phyloP scores from a whole-genome alignment of 2,113 vertebrate species.

The Pelobates fuscus region DNA sequence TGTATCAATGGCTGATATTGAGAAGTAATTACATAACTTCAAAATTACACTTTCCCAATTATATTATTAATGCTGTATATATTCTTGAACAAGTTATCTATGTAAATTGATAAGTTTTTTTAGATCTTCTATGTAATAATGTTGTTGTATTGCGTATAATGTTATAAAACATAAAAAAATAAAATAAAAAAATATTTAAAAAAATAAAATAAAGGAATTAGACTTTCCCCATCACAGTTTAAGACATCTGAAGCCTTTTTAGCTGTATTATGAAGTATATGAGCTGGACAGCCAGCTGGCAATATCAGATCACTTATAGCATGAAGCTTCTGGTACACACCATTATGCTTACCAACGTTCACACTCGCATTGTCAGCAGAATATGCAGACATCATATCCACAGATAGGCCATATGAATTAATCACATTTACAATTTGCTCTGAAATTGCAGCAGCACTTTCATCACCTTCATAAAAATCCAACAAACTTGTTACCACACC shows the following conservation, averaged over 20 bases:
- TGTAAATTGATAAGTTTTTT: too few species aligned
- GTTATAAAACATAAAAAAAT: too few species aligned
- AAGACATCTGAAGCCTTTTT: slow-evolving; percentile 1
- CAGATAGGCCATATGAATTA: neutral
- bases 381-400: slow-evolving; percentile 7
- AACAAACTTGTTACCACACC: neutral
- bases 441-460: neutral
- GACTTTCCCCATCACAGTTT: neutral
- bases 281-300: neutral
- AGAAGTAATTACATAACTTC: slow-evolving; percentile 10
- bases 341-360: slow-evolving; percentile 9
- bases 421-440: neutral
- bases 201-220: too few species aligned
- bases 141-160: too few species aligned
- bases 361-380: slow-evolving; percentile 8
- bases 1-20: slow-evolving; percentile 6
- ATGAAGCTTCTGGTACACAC: neutral
- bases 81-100: too few species aligned
- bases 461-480: neutral
- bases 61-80: too few species aligned
- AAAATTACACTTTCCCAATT: too few species aligned
- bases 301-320: neutral
- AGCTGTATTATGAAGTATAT: neutral
- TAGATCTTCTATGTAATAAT: too few species aligned
- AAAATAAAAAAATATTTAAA: too few species aligned